Base-by-base conservation (phyloP, 2,797 vertebrate species). In the Mergus octosetaceus region DNA sequence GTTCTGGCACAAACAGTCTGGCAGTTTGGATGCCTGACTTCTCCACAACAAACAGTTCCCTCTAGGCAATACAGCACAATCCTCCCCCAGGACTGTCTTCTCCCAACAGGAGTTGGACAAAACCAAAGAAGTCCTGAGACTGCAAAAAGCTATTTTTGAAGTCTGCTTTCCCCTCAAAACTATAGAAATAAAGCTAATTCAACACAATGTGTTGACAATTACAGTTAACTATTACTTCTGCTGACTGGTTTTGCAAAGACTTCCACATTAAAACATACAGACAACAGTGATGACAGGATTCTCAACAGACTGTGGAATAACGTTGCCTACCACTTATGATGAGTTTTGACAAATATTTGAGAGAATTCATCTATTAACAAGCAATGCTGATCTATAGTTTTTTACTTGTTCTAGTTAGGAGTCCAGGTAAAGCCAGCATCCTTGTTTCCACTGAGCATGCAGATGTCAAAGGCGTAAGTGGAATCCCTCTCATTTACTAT, bases 401-500 rank as follows among this genome's bases (percentile, higher is more conserved):
- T 32, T 53, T 56, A 68, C 65, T 70, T 22, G 39, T 90, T 85
- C 60, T 65, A 70, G 58, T 68, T 69, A 68, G 32, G 53, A 77
- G 36, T 53, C 19, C 58, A 91, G 32, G 45, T 88, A 78, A 92
- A 93, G 36, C 41, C 32, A 68, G 41, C 60, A 75, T 90, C 68
- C 66, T 87, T 82, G 19, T 84, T 95, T 95, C 60, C 85, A 76
- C 20, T 51, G 34, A 95, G 53, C 65, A 61, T 22, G 38, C 8
- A 85, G 85, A 90, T 95, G 74, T 81, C 88, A 89, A 92, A 95
- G 45, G 57, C 32, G 12, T 49, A 92, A 85, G 72, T 78, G 43
- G 83, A 95, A 96, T 85, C 81, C 93, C 51, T 94, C 83, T 95
- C 93, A 94, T 96, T 97, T 95, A 85, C 87, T 93, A 82, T 84